Percentiles rank a stretch among this genome's conserved stretches.
phyloP scores from a whole-genome alignment of 2,888 invertebrate species.

The Clivina fossor region DNA sequence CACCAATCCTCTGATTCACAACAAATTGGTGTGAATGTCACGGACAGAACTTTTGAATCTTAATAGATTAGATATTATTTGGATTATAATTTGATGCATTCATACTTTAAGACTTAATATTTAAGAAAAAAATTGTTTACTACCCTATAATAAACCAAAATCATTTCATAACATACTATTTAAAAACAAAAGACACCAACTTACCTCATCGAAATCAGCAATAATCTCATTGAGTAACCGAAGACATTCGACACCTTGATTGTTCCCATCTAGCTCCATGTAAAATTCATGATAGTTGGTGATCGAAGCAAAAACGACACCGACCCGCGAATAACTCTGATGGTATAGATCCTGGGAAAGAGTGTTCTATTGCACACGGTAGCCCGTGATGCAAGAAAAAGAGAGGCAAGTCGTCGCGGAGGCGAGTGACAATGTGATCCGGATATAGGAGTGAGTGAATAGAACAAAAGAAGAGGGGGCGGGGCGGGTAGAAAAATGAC shows the following conservation, averaged over 20 bases:
- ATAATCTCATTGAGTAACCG: slow-evolving; percentile 88
- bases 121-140: no score
- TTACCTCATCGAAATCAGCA: slow-evolving; percentile 89
- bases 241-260: slow-evolving; percentile 88
- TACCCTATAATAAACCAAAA: not conserved
- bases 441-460: slow-evolving; percentile 1
- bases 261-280: slow-evolving; percentile 88
- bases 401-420: not conserved
- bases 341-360: slow-evolving; percentile 84
- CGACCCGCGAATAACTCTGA: slow-evolving; percentile 88
- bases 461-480: no score
- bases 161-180: not conserved
- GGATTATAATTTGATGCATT: no score
- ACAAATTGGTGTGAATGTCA: no score
- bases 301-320: slow-evolving; percentile 89
- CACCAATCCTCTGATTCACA: no score
- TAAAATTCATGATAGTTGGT: slow-evolving; percentile 95
- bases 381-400: slow-evolving; percentile 4
- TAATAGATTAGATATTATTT: no score
- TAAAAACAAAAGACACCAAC: slow-evolving; percentile 33
- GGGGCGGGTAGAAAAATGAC: slow-evolving; percentile 19
- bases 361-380: slow-evolving; percentile 56
- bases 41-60: no score
- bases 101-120: no score
- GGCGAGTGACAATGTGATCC: no score